Base-by-base conservation (phyloP, 1,140 invertebrate genomes). In the Drosophila prosaltans region DNA sequence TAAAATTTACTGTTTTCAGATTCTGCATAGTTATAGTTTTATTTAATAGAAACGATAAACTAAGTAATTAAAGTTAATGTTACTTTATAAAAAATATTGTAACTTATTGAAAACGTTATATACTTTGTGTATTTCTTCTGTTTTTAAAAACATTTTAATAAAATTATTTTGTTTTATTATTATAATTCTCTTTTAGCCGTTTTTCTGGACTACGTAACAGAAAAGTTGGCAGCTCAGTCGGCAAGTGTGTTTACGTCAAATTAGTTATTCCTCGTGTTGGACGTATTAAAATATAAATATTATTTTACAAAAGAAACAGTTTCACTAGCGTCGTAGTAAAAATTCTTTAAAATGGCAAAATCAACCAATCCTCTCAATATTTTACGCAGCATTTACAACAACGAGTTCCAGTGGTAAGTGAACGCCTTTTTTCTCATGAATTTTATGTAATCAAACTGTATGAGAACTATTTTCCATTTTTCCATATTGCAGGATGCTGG, bases 361-460 rank as follows among this genome's bases (percentile, higher is more conserved):
- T 78, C 82, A 48, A 65, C 75, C 5, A 89, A 77, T 69, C 81
- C 92, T 4, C 54, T 90, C 0, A 79, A 67, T 40, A 75, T 93
- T 40, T 51, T 94, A 4, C 93, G 92, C 74, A 91, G 81, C 65
- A 81, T 94, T 16, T 94, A 94, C 70, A 83, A 93, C 58, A 93
- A 94, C 69, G 93, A 93, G 68, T 94, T 93, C 61, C 93, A 94
- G 91, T 94, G 94, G 94, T 94, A 77, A 92, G 88, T 77, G 9
- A 8, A 11, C 1, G 7, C 5, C 26, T 26, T 8, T 10, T 6
- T 4, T 24, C 16, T 39, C n/a, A 26, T 36, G 59, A 28, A 30
- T 24, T 76, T 79, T 84, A 81, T 67, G 75, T 81, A 91, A 80
- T 66, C 65, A 28, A 10, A 69, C 54, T 65, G 55, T 72, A 6